Base-by-base conservation (phyloP, 2,888 invertebrate species). In the Synanthedon myopaeformis region DNA sequence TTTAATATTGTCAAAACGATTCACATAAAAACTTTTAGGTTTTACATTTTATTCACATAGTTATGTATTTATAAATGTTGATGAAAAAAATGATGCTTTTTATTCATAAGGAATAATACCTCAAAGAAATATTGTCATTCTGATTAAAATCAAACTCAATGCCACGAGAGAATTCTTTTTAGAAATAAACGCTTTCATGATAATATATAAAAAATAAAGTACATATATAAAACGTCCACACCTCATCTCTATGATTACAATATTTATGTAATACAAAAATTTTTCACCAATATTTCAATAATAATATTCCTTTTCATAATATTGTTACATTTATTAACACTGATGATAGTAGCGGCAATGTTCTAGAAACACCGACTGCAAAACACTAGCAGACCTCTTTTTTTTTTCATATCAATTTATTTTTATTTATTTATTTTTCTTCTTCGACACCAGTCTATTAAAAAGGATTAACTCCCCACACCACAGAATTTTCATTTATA, bases 401-500 rank as follows among this genome's bases (percentile, higher is more conserved):
- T 23, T n/a, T 23, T 23, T 23, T 19, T 49, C 14, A 49, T 49
- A 49, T 49, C 49, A 49, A 49, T 49, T 49, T 13, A 6, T 19
- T 49, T 17, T 12, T 23, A 23, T 23, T 23, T 5, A 23, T 23
- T 19, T 45, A n/a, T 45, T 35, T 35, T 10, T 35, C 10, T 35
- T 10, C 45, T 45, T 66, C 72, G 72, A 74, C 80, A 82, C 79
- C 78, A 79, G 76, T 83, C 76, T 74, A 72, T 76, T 74, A 51
- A 13, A 74, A 78, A 79, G 82, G 83, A 85, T 79, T 71, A 83
- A 85, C 83, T 80, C 85, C 84, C 84, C 85, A 80, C 85, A 78
- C 83, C 86, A 87, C 84, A 86, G 82, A 85, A 79, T 82, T 85
- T 82, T 72, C 81, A 81, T 81, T 76, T 82, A 82, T 83, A 82